These are phyloP conservation scores for Daubentonia madagascariensis DNA, from an alignment of 2,113 vertebrate species.

Conservation along the genomic window DNA sequence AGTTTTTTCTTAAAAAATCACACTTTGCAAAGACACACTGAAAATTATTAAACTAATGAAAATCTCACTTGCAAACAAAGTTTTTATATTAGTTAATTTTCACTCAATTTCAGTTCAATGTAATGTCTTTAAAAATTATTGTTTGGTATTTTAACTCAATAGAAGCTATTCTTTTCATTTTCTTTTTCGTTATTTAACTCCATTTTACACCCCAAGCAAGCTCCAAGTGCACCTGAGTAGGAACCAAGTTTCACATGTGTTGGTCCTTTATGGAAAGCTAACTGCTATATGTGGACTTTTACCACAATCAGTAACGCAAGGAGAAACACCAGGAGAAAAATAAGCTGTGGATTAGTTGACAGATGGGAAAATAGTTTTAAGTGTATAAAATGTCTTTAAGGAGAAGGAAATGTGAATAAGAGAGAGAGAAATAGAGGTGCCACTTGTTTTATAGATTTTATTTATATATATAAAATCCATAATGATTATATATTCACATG, in stretches of 20 bases:
- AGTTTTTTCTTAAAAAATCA: background rate
- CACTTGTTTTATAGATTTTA: background rate
- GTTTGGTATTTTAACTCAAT: background rate
- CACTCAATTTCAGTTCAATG: background rate
- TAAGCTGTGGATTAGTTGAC: background rate
- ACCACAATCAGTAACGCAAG: background rate
- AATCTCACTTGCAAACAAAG: background rate
- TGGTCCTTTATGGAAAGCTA: background rate
- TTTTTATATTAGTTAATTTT: background rate
- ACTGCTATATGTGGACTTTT: background rate
- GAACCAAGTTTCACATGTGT: background rate
- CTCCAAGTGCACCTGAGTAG: background rate
- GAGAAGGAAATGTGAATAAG: background rate
- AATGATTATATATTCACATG: background rate
- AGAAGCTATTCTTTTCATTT: background rate
- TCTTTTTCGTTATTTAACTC: background rate
- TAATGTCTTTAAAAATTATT: constrained; percentile 17
- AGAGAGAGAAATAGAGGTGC: background rate
- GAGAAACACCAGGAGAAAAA: background rate
- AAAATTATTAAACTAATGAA: constrained; percentile 39
- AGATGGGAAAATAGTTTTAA: background rate
- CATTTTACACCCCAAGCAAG: background rate
- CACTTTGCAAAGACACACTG: background rate
- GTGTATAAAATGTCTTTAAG: background rate
- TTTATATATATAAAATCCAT: background rate